Conservation (phyloP, 2,797 vertebrate species). For the Pantherophis vulpinus region DNA sequence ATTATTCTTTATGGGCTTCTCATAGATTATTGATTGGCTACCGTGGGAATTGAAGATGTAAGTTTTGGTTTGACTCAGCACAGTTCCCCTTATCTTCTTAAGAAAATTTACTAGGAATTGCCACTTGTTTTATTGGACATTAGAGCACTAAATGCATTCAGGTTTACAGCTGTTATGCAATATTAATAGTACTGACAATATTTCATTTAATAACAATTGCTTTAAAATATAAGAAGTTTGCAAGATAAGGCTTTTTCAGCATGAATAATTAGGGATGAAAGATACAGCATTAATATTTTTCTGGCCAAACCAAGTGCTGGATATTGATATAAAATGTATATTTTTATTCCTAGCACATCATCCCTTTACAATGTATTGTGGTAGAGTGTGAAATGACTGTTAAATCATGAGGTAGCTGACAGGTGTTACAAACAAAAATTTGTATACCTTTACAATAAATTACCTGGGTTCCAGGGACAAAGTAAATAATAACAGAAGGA, state of each 20-base stretch:
- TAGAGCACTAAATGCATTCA: neutral
- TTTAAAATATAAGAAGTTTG: neutral
- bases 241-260: constrained; percentile 11
- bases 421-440: constrained; percentile 26
- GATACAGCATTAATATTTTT: neutral
- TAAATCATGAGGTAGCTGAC: constrained; percentile 16
- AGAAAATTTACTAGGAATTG: neutral
- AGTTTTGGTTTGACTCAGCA: neutral
- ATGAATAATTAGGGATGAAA: neutral
- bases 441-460: constrained; percentile 25
- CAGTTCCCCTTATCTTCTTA: neutral
- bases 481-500: constrained; percentile 11
- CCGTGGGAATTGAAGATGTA: neutral
- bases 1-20: neutral
- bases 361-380: constrained; percentile 27
- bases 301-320: constrained; percentile 21
- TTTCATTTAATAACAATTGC: neutral
- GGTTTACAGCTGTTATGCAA: neutral
- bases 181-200: neutral
- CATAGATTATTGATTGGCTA: neutral
- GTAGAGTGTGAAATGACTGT: neutral
- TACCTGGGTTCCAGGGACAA: constrained; percentile 10
- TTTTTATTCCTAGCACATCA: constrained; percentile 10
- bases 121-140: neutral
- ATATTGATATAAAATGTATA: constrained; percentile 7